These are phyloP conservation scores for Danionella dracula DNA, from an alignment of 2,797 vertebrate genomes.

Conservation along the genomic window DNA sequence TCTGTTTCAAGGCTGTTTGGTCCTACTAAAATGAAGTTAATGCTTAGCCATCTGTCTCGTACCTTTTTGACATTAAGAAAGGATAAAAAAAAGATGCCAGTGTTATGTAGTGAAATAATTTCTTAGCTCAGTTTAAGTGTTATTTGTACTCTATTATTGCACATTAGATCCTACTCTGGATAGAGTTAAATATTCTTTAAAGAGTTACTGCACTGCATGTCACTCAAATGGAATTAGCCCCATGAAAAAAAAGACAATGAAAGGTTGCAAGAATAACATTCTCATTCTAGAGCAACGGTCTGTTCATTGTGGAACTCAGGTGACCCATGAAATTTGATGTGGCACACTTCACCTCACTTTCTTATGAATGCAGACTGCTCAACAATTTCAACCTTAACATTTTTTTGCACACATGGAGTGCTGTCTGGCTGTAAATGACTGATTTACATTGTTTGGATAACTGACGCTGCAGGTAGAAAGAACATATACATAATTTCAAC, in stretches of 20 bases:
- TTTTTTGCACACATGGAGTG: conserved; percentile 2
- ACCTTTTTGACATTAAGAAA: too few relatives aligned
- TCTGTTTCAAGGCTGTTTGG: too few relatives aligned
- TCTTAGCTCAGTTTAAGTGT: too few relatives aligned
- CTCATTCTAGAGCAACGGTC: background rate
- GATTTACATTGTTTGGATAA: conserved; percentile 30
- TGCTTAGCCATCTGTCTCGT: too few relatives aligned
- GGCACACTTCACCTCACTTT: conserved; percentile 20
- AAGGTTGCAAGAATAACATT: conserved; percentile 19
- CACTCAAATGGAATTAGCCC: background rate
- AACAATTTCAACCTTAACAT: conserved; percentile 20
- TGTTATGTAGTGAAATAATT: too few relatives aligned
- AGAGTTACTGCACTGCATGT: background rate
- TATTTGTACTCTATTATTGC: too few relatives aligned
- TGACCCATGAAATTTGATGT: conserved; percentile 27
- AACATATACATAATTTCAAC: background rate
- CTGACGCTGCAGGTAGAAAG: conserved; percentile 12
- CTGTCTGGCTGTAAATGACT: background rate
- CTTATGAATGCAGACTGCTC: background rate
- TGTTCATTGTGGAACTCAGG: conserved; percentile 1
- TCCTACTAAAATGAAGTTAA: too few relatives aligned
- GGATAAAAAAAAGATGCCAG: too few relatives aligned
- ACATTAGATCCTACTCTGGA: too few relatives aligned
- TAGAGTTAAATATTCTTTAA: too few relatives aligned
- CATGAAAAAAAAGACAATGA: background rate